A percentile compares a stretch with the other conserved stretches of the same genome.
Conservation (phyloP, 2,888 invertebrate genomes). For the Pristionchus japonicus region DNA sequence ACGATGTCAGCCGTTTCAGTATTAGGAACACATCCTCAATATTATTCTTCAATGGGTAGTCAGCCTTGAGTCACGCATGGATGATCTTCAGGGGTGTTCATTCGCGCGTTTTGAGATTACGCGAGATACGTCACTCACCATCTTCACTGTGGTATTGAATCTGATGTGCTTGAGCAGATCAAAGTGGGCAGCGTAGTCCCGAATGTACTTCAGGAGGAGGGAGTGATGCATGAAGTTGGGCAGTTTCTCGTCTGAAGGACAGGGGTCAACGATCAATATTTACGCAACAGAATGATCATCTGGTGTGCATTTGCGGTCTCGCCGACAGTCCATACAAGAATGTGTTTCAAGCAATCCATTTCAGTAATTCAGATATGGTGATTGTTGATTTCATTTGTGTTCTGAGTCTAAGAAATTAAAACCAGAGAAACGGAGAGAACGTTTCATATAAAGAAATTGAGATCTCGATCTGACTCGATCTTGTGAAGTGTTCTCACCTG, state of each 20-base stretch:
- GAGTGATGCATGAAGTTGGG: constrained; percentile 72
- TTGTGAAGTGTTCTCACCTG: constrained; percentile 56
- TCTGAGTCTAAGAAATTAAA: too few relatives aligned
- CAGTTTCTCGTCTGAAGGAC: constrained; percentile 33
- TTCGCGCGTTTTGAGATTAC: too few relatives aligned
- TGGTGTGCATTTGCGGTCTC: neutral
- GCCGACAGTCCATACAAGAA: neutral
- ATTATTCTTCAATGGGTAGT: too few relatives aligned
- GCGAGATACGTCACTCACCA: too few relatives aligned
- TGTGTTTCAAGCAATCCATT: neutral
- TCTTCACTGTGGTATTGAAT: constrained; percentile 71
- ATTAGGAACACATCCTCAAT: too few relatives aligned
- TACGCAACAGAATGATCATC: neutral
- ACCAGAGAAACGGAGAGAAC: too few relatives aligned
- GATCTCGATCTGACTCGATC: neutral
- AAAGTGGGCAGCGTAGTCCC: constrained; percentile 67
- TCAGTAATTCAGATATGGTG: neutral
- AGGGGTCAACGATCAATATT: neutral
- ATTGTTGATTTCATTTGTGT: neutral
- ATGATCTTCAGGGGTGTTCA: too few relatives aligned
- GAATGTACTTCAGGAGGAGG: constrained; percentile 66
- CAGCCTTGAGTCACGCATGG: too few relatives aligned
- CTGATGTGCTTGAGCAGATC: constrained; percentile 64
- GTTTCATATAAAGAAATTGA: neutral
- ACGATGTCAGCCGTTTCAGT: too few relatives aligned